These are phyloP conservation scores for Andrena cerasifolii DNA, from an alignment of 1,140 invertebrate genomes.

Conservation along the genomic window DNA sequence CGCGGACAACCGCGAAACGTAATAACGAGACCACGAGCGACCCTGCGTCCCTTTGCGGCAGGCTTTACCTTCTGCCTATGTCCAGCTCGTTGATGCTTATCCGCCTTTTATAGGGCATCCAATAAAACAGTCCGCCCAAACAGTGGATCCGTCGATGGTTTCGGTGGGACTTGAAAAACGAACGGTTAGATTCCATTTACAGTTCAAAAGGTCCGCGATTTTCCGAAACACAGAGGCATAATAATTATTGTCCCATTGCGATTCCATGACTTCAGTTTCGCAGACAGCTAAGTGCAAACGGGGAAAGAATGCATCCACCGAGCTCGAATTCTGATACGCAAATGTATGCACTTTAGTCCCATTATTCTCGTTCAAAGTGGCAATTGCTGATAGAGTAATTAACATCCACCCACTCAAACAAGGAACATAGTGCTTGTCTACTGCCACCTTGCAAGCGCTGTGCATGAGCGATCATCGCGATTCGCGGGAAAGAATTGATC, in stretches of 20 bases:
- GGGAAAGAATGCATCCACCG: too few relatives aligned
- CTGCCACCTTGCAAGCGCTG: background rate
- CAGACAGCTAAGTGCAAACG: too few relatives aligned
- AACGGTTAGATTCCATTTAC: too few relatives aligned
- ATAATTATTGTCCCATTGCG: too few relatives aligned
- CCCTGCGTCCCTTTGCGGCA: slow-evolving; percentile 37
- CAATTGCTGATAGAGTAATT: background rate
- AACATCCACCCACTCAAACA: too few relatives aligned
- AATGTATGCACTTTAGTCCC: too few relatives aligned
- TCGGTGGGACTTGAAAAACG: too few relatives aligned
- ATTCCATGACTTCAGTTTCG: too few relatives aligned
- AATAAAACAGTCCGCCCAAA: background rate
- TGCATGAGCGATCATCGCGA: background rate
- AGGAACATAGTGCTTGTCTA: background rate
- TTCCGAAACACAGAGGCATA: too few relatives aligned
- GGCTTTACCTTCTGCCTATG: slow-evolving; percentile 33
- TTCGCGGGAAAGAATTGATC: background rate
- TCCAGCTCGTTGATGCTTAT: slow-evolving; percentile 27
- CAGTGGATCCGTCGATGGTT: background rate
- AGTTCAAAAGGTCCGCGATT: too few relatives aligned
- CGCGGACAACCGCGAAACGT: slow-evolving; percentile 59
- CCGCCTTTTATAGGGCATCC: background rate
- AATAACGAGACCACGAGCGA: slow-evolving; percentile 60
- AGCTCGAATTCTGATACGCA: too few relatives aligned
- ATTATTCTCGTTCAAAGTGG: background rate